Conservation (phyloP, 64 coral and sea anemone species). For the Porites lutea region DNA sequence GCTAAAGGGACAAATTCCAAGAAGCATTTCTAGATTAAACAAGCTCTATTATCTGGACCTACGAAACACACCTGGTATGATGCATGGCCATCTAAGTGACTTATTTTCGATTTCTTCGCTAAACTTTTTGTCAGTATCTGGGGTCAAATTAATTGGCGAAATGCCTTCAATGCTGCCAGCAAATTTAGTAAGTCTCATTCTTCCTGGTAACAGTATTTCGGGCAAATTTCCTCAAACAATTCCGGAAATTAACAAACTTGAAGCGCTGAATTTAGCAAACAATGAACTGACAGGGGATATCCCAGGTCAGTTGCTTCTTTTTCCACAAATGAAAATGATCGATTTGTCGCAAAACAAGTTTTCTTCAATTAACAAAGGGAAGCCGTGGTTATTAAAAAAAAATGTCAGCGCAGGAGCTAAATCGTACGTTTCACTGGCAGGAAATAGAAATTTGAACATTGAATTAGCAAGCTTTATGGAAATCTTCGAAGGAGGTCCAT, state of each 20-base stretch:
- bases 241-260: background rate
- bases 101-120: background rate
- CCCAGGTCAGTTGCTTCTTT: background rate
- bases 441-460: constrained; percentile 55
- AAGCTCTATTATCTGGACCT: constrained; percentile 34
- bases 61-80: constrained; percentile 22
- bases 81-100: constrained; percentile 19
- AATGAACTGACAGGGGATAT: constrained; percentile 30
- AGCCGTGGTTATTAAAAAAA: background rate
- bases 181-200: background rate
- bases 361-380: constrained; percentile 30
- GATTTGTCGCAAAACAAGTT: constrained; percentile 61
- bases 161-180: background rate
- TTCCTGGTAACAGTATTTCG: constrained; percentile 15
- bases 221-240: background rate
- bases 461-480: constrained; percentile 25
- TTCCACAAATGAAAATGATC: background rate
- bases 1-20: constrained; percentile 35
- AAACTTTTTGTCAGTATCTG: background rate
- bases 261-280: constrained; percentile 23
- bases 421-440: constrained; percentile 31
- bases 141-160: constrained; percentile 23
- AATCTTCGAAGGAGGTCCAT: background rate
- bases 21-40: constrained; percentile 23
- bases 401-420: background rate